Base-by-base conservation (phyloP, 1,140 invertebrate species). In the Platorchestia sp. region DNA sequence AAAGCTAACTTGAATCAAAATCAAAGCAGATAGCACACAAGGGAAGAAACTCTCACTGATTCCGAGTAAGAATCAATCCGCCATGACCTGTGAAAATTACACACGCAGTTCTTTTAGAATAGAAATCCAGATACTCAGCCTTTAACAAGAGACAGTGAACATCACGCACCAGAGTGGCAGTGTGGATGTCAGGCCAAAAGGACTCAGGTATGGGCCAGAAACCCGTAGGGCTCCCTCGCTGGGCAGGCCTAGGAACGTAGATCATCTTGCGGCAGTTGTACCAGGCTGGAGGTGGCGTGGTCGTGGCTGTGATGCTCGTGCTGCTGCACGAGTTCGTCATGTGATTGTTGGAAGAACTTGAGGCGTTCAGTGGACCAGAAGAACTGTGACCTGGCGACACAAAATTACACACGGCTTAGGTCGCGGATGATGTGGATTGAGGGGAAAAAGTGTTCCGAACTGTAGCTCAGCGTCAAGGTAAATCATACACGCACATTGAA, bases 181-280 rank as follows among this genome's bases (percentile, higher is more conserved):
- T 98, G 96, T 98, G 98, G 0, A 98, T 97, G 97, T 99, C 99
- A 0, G 99, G 99, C 98, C 99, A 99, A 97, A 99, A 99, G 0
- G 99, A 98, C 97, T 99, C 99, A 0, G 99, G 99, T 97, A 99
- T 99, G 0, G 99, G 99, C 99, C 99, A 99, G 97, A 99, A 99
- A 43, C 99, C 99, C 95, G 99, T 98, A 93, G 99, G 98, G 97
- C 99, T 99, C 40, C 98, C 99, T 96, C 99, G 99, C 97, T 99
- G 99, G 19, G 99, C 98, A 53, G 98, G 98, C 96, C 99, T 98
- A 42, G 99, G 99, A 36, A 99, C 99, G 97, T 99, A 99, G 96
- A 99, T 99, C 96, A 99, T 98, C 97, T 98, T 98, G 95, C 99
- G 97, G 97, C 98, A 99, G 86, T 98, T 98, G 96, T 99, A 98